phyloP scores from a whole-genome alignment of 2,888 invertebrate species.

The Morpho deidamia region DNA sequence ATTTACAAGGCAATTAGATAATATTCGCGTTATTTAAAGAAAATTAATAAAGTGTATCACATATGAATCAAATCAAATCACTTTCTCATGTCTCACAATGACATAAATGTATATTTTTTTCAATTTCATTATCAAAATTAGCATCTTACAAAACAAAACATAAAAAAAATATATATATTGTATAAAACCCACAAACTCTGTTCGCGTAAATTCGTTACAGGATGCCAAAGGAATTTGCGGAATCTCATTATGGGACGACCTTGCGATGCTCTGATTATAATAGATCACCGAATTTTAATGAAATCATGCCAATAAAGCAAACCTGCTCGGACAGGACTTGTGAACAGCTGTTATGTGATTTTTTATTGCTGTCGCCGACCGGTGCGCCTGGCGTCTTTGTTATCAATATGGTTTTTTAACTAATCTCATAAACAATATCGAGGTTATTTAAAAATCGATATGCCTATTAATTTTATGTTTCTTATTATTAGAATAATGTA shows the following conservation, averaged over 20 bases:
- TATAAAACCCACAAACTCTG: not conserved
- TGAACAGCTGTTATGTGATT: conserved; percentile 7
- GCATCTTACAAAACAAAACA: not conserved
- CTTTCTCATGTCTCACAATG: no score
- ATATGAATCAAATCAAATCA: no score
- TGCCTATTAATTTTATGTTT: not conserved
- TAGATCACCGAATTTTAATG: conserved; percentile 33
- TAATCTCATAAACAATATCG: conserved; percentile 1
- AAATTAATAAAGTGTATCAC: no score
- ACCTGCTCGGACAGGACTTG: conserved; percentile 16
- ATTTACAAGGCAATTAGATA: no score
- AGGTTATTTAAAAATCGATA: not conserved
- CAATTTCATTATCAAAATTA: not conserved
- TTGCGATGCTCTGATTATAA: conserved; percentile 30
- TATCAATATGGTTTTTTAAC: conserved; percentile 1
- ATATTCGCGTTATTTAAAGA: no score
- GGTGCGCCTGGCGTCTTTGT: conserved; percentile 14
- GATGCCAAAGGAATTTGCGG: conserved; percentile 27
- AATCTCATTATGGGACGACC: conserved; percentile 27
- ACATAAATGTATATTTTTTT: not conserved
- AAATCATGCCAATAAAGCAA: conserved; percentile 17
- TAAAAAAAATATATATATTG: no score
- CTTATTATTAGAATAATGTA: not conserved
- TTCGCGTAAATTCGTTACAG: conserved; percentile 5
- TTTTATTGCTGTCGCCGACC: conserved; percentile 9